Evolutionary conservation across 2,797 vertebrate genomes (phyloP).

Genomic region (Ctenopoma kingsleyae): DNA sequence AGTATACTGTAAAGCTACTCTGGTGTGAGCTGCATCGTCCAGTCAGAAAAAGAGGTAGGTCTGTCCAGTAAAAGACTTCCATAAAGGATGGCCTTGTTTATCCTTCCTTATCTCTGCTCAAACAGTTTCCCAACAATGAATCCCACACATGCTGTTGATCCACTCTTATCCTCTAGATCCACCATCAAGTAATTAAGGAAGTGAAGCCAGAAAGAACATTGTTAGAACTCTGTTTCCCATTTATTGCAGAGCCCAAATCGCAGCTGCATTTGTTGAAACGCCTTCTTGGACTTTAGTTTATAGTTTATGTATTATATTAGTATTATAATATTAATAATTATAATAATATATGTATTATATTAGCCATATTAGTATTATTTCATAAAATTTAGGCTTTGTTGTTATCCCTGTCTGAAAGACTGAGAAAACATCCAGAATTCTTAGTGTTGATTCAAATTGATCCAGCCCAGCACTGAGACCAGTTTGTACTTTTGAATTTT

Average conservation of each 20-base stretch:
- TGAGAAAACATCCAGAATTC: neutral
- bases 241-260: neutral
- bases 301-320: no score
- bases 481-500: slow-evolving; percentile 36
- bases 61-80: no score
- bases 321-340: no score
- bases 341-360: no score
- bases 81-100: no score
- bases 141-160: no score
- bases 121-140: neutral
- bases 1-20: no score
- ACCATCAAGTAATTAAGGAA: neutral
- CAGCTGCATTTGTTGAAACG: neutral
- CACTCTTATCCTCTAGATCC: neutral
- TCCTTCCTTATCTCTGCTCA: no score
- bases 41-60: no score
- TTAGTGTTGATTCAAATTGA: slow-evolving; percentile 25
- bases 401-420: slow-evolving; percentile 21
- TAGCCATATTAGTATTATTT: slow-evolving; percentile 10
- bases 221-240: neutral
- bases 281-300: neutral
- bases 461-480: slow-evolving; percentile 33
- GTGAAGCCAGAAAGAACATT: neutral
- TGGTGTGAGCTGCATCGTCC: no score
- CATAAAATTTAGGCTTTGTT: slow-evolving; percentile 10